Evolutionary conservation across 35 echinoderm and acorn worm genomes (phyloP), one percentile per base, ranked within the genome.

Genomic region (Apostichopus parvimensis): DNA sequence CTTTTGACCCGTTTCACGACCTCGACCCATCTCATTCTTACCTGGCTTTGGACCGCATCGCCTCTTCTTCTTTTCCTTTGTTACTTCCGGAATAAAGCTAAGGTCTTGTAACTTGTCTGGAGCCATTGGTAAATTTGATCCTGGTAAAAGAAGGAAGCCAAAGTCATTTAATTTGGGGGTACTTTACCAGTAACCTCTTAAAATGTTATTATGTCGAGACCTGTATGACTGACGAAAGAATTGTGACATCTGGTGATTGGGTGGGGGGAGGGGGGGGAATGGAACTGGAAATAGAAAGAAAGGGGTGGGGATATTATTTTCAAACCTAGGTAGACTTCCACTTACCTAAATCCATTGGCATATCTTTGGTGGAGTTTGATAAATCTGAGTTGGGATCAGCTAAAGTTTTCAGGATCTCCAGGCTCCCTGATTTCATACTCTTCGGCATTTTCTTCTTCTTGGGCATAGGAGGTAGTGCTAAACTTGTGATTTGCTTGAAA

Each of bases 331-430:
- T 45, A 45, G 34, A 45, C 34, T 45, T 45, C 34, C 3, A 45
- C 54, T 84, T 25, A 84, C 81, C 81, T 84, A 59, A 23, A 60
- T 84, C 9, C 57, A 59, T 22, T 20, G 53, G 53, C 56, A 57
- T 59, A 59, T 94, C 93, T 68, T 90, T 92, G 58, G 93, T 79
- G 26, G 88, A 79, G 58, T 8, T 61, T 15, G 96, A 92, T 90
- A 92, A 68, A 56, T 95, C 96, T 11, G 96, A 98, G 83, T 95
- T 94, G n/a, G 96, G 96, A 91, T 98, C 94, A 22, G 92, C 96
- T 82, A 98, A 58, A 14, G 86, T 95, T 53, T 94, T 92, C 8
- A 99, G 79, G 56, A 99, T 86, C 78, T 95, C 95, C 72, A 99
- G 89, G 84, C 97, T 96, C 64, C 93, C 94, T 52, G 75, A 78